Percentiles rank a stretch among this genome's conserved stretches.
Conservation (phyloP, 1,140 invertebrate species). For the Pachyrhynchus sulphureomaculatus region DNA sequence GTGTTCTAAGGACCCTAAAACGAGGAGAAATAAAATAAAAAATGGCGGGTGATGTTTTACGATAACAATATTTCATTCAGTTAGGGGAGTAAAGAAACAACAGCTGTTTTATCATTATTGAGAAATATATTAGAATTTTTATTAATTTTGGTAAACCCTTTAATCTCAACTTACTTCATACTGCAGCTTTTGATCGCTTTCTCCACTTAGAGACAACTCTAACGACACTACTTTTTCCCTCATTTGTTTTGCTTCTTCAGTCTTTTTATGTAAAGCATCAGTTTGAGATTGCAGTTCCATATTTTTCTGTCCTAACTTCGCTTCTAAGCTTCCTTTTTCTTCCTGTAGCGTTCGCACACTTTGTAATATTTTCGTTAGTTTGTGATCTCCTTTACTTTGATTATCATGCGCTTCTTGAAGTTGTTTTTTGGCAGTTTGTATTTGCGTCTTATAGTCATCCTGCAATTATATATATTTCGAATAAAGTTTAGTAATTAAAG, state of each 20-base stretch:
- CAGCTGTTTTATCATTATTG: too few species aligned
- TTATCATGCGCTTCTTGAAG: conserved; percentile 69
- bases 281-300: conserved; percentile 65
- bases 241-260: conserved; percentile 72
- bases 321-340: conserved; percentile 71
- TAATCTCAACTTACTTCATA: conserved; percentile 68
- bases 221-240: conserved; percentile 76
- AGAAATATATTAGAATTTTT: too few species aligned
- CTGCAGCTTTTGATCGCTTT: conserved; percentile 75
- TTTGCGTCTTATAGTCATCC: conserved; percentile 76
- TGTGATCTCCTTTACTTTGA: conserved; percentile 68
- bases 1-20: too few species aligned
- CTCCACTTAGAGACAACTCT: conserved; percentile 69
- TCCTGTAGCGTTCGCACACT: conserved; percentile 70
- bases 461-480: conserved; percentile 42
- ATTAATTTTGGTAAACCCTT: too few species aligned
- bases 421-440: conserved; percentile 68
- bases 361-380: conserved; percentile 62
- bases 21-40: too few species aligned
- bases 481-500: not conserved
- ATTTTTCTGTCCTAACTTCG: conserved; percentile 70
- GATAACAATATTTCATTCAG: too few species aligned
- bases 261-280: conserved; percentile 76
- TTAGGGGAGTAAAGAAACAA: too few species aligned
- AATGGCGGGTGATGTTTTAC: too few species aligned